phyloP scores from a whole-genome alignment of 2,888 invertebrate genomes.

The Zootermopsis nevadensis region DNA sequence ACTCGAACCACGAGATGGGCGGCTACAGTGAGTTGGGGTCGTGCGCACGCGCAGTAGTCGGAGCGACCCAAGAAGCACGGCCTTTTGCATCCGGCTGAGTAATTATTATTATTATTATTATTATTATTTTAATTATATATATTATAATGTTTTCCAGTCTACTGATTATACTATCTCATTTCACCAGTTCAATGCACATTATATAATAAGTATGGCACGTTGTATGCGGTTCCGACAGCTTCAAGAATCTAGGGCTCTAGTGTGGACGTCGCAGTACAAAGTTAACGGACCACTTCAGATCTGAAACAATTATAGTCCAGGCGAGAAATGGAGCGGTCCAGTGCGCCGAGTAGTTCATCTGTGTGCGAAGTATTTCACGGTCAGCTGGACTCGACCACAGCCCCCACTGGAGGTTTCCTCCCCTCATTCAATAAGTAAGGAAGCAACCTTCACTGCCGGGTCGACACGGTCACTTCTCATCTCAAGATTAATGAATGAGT shows the following conservation, averaged over 20 bases:
- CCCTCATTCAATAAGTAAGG: conserved; percentile 41
- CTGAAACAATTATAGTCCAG: background rate
- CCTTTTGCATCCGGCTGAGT: no score
- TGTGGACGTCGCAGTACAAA: no score
- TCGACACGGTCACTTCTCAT: conserved; percentile 38
- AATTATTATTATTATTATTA: conserved; percentile 22
- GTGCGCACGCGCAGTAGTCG: no score
- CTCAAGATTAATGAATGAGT: conserved; percentile 41
- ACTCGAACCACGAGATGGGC: no score
- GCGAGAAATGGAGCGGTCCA: background rate
- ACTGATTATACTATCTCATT: no score
- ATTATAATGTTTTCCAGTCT: background rate
- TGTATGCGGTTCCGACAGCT: no score
- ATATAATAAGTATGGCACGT: no score
- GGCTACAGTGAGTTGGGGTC: no score
- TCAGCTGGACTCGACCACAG: conserved; percentile 7
- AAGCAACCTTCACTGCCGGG: conserved; percentile 27
- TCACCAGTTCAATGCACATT: no score
- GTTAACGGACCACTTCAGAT: no score
- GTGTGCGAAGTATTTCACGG: background rate
- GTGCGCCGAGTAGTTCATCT: background rate
- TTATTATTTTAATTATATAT: background rate
- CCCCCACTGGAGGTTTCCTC: conserved; percentile 13
- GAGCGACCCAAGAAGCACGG: no score
- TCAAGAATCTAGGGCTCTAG: no score